Base-by-base conservation (phyloP, 2,888 invertebrate genomes). In the Philaethria dido region DNA sequence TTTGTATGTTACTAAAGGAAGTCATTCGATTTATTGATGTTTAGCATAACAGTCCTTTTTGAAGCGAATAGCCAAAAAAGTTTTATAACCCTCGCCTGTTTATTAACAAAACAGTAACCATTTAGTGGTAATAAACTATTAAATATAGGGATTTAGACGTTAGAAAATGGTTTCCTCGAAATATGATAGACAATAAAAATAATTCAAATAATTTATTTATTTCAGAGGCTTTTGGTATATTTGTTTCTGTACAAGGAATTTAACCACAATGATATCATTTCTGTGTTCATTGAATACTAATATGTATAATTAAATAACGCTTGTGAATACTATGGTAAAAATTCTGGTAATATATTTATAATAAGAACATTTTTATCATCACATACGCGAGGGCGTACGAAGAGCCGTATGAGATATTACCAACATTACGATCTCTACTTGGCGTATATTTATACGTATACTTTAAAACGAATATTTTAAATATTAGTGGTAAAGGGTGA, bases 61-160 rank as follows among this genome's bases (percentile, higher is more conserved):
- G 55, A 47, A 62, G 70, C 69, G 72, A 69, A 70, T 66, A 61
- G 72, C 16, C 69, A 61, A 68, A 73, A 72, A 74, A 66, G 33
- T 52, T 70, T 70, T 69, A 73, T 66, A 44, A 64, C 65, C 59
- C 65, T 50, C 69, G 55, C 48, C 18, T 59, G 64, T 72, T 73
- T 72, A 72, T 66, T 70, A 66, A 69, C 52, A 67, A 66, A 64
- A 42, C 71, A 63, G 52, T 39, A 50, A 63, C 61, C 54, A 70
- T 62, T 71, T 62, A 70, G 64, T 62, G 57, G 57, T 66, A 71
- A 65, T 66, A 66, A 60, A 61, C 22, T 50, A 62, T 39, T 55
- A n/a, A 14, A 20, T 62, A 25, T 47, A 22, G 9, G 16, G 42
- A 57, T 42, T 55, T 55, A 39, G 39, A 55, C n/a, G 16, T 42